Conservation (phyloP, 1,140 invertebrate genomes). For the Drosophila pectinifera region DNA sequence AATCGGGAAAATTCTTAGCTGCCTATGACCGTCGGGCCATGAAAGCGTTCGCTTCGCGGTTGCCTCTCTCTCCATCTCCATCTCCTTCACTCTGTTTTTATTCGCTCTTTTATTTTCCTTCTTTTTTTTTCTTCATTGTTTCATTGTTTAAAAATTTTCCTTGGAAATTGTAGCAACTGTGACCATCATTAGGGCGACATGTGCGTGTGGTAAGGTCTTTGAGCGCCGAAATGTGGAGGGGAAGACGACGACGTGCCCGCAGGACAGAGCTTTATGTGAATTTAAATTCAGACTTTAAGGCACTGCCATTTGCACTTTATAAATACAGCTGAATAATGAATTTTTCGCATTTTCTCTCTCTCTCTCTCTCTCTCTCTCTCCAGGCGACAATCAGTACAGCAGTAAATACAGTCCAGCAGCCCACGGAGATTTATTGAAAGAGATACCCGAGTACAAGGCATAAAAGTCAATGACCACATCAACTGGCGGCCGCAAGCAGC, state of each 20-base stretch:
- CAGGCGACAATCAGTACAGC: constrained; percentile 31
- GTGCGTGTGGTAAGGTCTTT: constrained; percentile 41
- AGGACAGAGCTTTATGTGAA: constrained; percentile 27
- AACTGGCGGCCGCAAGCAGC: constrained; percentile 52
- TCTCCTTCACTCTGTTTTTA: constrained; percentile 5
- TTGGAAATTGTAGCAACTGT: constrained; percentile 64
- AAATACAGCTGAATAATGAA: constrained; percentile 44
- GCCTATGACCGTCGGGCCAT: constrained; percentile 41
- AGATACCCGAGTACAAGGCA: constrained; percentile 44
- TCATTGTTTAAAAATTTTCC: constrained; percentile 65
- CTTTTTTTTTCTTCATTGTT: constrained; percentile 25
- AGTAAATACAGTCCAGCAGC: constrained; percentile 16
- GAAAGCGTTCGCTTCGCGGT: constrained; percentile 52
- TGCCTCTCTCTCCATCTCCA: constrained; percentile 3
- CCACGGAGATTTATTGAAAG: constrained; percentile 34
- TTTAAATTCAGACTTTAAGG: constrained; percentile 48
- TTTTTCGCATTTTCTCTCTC: constrained; percentile 19
- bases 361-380: constrained; percentile 3
- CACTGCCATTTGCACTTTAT: constrained; percentile 40
- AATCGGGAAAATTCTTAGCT: constrained; percentile 41
- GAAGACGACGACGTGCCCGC: constrained; percentile 1
- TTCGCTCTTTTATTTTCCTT: constrained; percentile 30
- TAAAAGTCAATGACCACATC: constrained; percentile 54
- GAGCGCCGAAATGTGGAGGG: constrained; percentile 13
- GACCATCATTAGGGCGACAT: constrained; percentile 58